These are phyloP conservation scores for Cyaniris semiargus DNA, from an alignment of 2,888 invertebrate species.

Conservation along the genomic window DNA sequence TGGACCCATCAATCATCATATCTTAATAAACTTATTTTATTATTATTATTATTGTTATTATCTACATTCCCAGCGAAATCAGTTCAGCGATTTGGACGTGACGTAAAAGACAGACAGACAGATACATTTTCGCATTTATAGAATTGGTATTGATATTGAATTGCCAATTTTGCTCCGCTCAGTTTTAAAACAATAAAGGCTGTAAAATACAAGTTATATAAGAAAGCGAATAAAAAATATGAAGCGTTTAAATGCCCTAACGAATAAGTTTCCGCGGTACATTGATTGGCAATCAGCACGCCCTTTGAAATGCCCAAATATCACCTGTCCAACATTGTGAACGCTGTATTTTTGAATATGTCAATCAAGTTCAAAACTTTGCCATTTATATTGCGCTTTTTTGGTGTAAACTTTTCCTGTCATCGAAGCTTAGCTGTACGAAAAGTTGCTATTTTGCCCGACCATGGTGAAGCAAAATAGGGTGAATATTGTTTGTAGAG, in stretches of 20 bases:
- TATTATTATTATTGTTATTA: too few relatives aligned
- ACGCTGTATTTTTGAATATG: background rate
- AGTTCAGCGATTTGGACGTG: too few relatives aligned
- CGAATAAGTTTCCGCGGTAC: background rate
- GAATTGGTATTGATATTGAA: background rate
- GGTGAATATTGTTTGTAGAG: too few relatives aligned
- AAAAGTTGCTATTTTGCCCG: background rate
- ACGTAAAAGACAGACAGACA: too few relatives aligned
- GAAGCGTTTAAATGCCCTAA: background rate
- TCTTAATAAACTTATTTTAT: too few relatives aligned
- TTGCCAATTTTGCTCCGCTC: background rate
- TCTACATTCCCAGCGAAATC: too few relatives aligned
- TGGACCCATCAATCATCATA: background rate
- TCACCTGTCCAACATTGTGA: background rate
- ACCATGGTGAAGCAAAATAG: background rate
- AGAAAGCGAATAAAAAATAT: background rate
- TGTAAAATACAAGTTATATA: background rate
- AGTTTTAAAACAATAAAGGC: background rate
- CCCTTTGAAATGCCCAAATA: background rate
- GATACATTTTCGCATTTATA: too few relatives aligned
- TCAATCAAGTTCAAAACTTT: conserved; percentile 15
- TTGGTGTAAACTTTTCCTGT: background rate
- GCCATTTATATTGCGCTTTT: background rate
- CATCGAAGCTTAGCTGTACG: background rate
- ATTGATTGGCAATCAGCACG: conserved; percentile 11